Base-by-base conservation (phyloP, 2,888 invertebrate genomes). In the Lepeophtheirus nordmannii region DNA sequence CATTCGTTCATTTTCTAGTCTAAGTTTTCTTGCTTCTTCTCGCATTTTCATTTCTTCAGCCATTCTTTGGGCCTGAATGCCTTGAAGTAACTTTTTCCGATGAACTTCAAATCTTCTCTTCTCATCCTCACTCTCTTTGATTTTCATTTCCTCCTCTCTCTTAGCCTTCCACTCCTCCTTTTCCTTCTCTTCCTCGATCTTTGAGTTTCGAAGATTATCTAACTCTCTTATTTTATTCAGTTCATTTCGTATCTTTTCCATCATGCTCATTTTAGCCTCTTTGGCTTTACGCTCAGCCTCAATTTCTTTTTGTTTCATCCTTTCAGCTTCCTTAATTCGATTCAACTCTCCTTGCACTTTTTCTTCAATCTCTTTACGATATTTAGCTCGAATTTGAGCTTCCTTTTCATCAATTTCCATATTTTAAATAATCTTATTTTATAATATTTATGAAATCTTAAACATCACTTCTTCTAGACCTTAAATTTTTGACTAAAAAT, bases 351-450 rank as follows among this genome's bases (percentile, higher is more conserved):
- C 5, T 20, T 23, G 20, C 1, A 58, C 58, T 3, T 58, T 58
- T 58, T 58, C 58, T 22, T 58, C 58, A 30, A 58, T 58, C 22
- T 23, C 30, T 14, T 23, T 20, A 20, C 58, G 20, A 20, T 58
- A 58, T 22, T 58, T 58, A 14, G n/a, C 58, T 20, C 58, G 20
- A 58, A 58, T 58, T 46, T 5, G n/a, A n/a, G 58, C 58, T 30
- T 58, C 58, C 9, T 58, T 30, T 30, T 58, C 58, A n/a, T 58
- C 58, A 7, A 17, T 22, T 14, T 58, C 58, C 30, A 30, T 30
- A 30, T 30, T 30, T 30, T 30, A 30, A 5, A 30, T 30, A 30
- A 2, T 30, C n/a, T n/a, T n/a, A n/a, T n/a, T n/a, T n/a, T 41
- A 14, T 41, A 10, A 46, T 46, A n/a, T 46, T 46, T 46, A 8